These are phyloP conservation scores for Chrysodeixis includens DNA, from an alignment of 2,888 invertebrate species.

Conservation along the genomic window DNA sequence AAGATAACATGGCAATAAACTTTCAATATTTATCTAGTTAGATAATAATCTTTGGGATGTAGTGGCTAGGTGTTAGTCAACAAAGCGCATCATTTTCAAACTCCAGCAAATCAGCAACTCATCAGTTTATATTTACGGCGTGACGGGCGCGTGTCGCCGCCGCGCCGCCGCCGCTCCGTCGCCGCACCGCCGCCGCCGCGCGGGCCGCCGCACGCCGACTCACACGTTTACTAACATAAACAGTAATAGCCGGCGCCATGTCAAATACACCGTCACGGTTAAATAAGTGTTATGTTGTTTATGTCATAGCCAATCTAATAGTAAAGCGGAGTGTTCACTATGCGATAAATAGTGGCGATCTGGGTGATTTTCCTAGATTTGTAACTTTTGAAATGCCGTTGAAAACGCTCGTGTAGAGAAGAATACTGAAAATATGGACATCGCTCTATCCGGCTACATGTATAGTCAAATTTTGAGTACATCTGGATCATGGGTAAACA, in stretches of 20 bases:
- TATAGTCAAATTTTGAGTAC: too few relatives aligned
- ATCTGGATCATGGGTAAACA: not conserved
- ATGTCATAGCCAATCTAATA: slow-evolving; percentile 52
- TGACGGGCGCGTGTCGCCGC: slow-evolving; percentile 38
- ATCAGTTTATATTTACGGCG: slow-evolving; percentile 55
- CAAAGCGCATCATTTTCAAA: slow-evolving; percentile 32
- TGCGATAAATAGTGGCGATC: slow-evolving; percentile 10
- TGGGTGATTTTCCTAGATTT: not conserved
- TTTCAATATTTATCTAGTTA: slow-evolving; percentile 10
- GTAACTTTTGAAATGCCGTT: not conserved
- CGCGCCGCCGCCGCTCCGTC: slow-evolving; percentile 40
- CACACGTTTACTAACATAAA: slow-evolving; percentile 48
- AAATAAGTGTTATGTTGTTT: slow-evolving; percentile 48
- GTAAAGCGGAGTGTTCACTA: slow-evolving; percentile 18
- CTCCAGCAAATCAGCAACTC: slow-evolving; percentile 45
- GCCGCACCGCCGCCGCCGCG: slow-evolving; percentile 45
- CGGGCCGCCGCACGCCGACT: slow-evolving; percentile 44
- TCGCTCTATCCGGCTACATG: too few relatives aligned
- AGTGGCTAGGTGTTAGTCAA: slow-evolving; percentile 38
- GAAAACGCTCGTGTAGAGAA: too few relatives aligned
- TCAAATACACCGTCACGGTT: slow-evolving; percentile 52
- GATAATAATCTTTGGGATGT: not conserved
- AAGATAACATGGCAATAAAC: slow-evolving; percentile 2
- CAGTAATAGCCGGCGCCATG: slow-evolving; percentile 56
- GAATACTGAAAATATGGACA: too few relatives aligned